Conservation (phyloP, 2,888 invertebrate species). For the Drosophila kambysellisi region DNA sequence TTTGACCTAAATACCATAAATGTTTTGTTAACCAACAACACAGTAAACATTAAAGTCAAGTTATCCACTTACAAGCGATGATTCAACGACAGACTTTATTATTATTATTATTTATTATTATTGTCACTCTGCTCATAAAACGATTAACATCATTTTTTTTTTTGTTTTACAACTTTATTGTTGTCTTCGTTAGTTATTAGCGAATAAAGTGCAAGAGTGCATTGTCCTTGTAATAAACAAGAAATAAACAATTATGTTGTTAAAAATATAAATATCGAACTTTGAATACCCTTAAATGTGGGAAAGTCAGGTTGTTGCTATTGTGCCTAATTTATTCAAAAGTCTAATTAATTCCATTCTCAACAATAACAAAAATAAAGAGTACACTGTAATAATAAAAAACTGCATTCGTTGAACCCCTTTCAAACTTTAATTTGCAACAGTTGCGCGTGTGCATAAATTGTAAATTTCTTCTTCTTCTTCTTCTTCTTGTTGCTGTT, state of each 20-base stretch:
- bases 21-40: constrained; percentile 5
- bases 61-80: constrained; percentile 39
- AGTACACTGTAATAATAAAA: not conserved
- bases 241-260: not conserved
- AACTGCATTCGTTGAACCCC: constrained; percentile 61
- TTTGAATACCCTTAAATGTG: constrained; percentile 1
- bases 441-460: constrained; percentile 58
- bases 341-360: not conserved
- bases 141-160: not conserved
- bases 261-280: too few species aligned
- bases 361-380: not conserved
- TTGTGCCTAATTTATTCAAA: not conserved
- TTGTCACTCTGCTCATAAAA: constrained; percentile 12
- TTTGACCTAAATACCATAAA: constrained; percentile 65
- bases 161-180: not conserved
- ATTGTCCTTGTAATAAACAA: constrained; percentile 40
- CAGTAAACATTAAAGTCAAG: constrained; percentile 54
- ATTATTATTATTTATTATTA: constrained; percentile 11
- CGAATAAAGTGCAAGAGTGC: constrained; percentile 60
- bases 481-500: constrained; percentile 16
- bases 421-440: constrained; percentile 49
- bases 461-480: constrained; percentile 36
- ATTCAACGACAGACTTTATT: constrained; percentile 28
- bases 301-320: not conserved
- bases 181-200: constrained; percentile 38